These are phyloP conservation scores for Calliphora vicina DNA, from an alignment of 1,140 invertebrate species.

Conservation along the genomic window DNA sequence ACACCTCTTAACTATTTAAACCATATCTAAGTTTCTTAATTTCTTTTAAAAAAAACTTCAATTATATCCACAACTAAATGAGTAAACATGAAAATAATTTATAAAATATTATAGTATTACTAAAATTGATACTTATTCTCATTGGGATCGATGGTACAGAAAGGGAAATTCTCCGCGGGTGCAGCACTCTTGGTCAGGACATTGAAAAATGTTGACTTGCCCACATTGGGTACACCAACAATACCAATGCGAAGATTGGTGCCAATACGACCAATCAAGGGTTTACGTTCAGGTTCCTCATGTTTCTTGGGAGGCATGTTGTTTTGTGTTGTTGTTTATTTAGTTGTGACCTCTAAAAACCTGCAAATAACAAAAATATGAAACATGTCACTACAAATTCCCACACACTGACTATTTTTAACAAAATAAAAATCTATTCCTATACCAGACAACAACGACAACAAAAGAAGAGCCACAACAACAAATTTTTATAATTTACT, in stretches of 20 bases:
- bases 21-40: no score
- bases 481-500: not conserved
- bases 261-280: conserved; percentile 95
- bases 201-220: conserved; percentile 99
- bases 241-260: conserved; percentile 98
- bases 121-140: conserved; percentile 93
- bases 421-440: not conserved
- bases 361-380: conserved; percentile 7
- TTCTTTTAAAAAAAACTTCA: no score
- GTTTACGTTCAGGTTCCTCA: conserved; percentile 84
- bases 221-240: conserved; percentile 91
- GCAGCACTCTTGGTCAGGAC: conserved; percentile 96
- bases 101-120: not conserved
- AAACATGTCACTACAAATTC: not conserved
- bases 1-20: no score
- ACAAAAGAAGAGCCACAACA: not conserved
- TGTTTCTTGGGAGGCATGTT: conserved; percentile 95
- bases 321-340: not conserved
- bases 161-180: conserved; percentile 98
- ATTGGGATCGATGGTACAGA: conserved; percentile 99
- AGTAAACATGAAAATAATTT: no score
- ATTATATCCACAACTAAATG: no score
- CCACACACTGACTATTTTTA: not conserved
- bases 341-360: conserved; percentile 20
- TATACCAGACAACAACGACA: no score